These are phyloP conservation scores for Sesia bembeciformis DNA, from an alignment of 2,888 invertebrate species.

Conservation along the genomic window DNA sequence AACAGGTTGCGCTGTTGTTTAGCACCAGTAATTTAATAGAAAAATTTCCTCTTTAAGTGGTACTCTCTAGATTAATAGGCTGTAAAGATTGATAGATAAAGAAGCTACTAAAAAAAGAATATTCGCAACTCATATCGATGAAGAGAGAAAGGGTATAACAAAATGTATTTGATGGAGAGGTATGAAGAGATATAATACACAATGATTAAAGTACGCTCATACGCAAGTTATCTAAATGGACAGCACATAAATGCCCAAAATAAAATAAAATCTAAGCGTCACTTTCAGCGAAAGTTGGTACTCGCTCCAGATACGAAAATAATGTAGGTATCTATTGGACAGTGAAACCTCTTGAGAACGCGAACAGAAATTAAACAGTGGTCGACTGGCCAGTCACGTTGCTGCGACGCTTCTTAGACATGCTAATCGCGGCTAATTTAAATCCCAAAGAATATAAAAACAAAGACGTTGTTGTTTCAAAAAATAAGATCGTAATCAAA, in stretches of 20 bases:
- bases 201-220: background rate
- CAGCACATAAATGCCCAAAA: background rate
- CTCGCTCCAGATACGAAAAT: constrained; percentile 47
- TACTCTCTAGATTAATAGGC: background rate
- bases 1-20: background rate
- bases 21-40: background rate
- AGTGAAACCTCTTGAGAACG: constrained; percentile 51
- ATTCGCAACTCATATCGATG: background rate
- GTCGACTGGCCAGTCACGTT: constrained; percentile 22
- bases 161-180: background rate
- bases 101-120: background rate
- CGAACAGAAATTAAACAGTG: constrained; percentile 34
- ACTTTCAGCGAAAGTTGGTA: constrained; percentile 42
- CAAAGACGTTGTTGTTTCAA: no score
- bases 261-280: constrained; percentile 17
- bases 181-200: no score
- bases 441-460: no score
- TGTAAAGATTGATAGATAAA: no score
- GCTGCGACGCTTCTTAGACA: background rate
- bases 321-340: constrained; percentile 40
- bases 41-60: background rate
- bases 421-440: no score
- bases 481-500: no score
- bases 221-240: background rate
- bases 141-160: background rate